phyloP scores from a whole-genome alignment of 2,888 invertebrate genomes.

The Lucinisca nassula region DNA sequence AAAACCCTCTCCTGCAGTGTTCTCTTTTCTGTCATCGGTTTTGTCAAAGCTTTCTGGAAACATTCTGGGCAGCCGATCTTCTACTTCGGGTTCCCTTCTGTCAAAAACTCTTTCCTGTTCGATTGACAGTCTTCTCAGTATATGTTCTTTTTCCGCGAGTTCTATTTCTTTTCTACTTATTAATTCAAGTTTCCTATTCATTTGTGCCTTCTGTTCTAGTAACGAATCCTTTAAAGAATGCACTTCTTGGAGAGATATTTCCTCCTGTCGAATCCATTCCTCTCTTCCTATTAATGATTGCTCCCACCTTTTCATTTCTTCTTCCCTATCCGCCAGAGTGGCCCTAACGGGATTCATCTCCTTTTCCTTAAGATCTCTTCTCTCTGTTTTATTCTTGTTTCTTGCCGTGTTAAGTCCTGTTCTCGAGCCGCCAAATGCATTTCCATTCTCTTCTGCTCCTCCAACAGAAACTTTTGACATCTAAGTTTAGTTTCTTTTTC shows the following conservation, averaged over 20 bases:
- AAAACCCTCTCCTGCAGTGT: neutral
- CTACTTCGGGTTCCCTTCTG: neutral
- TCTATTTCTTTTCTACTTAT: neutral
- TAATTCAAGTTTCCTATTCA: neutral
- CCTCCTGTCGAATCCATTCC: neutral
- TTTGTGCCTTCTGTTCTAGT: neutral
- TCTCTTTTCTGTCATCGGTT: too few species aligned
- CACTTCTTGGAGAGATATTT: neutral
- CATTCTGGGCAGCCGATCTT: neutral
- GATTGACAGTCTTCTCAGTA: neutral
- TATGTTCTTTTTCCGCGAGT: neutral
- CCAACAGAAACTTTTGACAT: too few species aligned
- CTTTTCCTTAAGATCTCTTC: too few species aligned
- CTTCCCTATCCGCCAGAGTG: too few species aligned
- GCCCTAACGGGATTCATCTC: too few species aligned
- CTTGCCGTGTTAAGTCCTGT: too few species aligned
- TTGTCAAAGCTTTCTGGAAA: neutral
- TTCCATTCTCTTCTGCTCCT: too few species aligned
- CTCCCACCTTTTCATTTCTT: too few species aligned
- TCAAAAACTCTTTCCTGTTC: neutral
- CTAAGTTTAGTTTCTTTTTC: too few species aligned
- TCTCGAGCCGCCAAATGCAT: too few species aligned
- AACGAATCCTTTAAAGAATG: neutral
- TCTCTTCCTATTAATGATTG: neutral
- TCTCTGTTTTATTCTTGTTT: too few species aligned